Percentiles rank a stretch among this genome's conserved stretches.
These are phyloP conservation scores for Dicaeum eximium DNA, from an alignment of 2,113 vertebrate species.

Conservation along the genomic window DNA sequence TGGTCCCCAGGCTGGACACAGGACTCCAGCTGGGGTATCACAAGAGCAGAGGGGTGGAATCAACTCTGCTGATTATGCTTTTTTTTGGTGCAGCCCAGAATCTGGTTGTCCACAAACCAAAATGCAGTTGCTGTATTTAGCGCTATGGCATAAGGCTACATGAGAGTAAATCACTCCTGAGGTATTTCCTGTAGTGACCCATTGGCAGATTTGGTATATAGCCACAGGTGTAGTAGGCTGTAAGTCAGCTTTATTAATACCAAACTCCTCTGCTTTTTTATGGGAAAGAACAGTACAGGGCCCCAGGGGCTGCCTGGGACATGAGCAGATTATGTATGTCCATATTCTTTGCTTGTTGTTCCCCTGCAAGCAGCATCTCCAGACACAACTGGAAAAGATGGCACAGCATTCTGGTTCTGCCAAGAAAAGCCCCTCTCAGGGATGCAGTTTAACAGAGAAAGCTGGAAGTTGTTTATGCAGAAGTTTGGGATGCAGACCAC, in stretches of 20 bases:
- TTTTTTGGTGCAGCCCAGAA: background rate
- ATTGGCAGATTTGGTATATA: background rate
- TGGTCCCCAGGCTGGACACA: background rate
- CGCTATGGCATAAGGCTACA: background rate
- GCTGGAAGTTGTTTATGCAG: background rate
- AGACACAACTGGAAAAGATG: background rate
- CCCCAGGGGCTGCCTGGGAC: accelerated
- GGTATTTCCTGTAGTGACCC: background rate
- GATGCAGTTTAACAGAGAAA: background rate
- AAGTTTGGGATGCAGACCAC: background rate
- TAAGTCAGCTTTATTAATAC: background rate
- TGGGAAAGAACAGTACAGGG: background rate
- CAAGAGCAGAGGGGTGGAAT: background rate
- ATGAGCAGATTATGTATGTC: background rate
- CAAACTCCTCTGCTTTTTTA: background rate
- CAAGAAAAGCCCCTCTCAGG: background rate
- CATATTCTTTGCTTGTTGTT: background rate
- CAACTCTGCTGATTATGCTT: background rate
- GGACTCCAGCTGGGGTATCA: background rate
- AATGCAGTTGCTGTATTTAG: background rate
- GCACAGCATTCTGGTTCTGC: background rate
- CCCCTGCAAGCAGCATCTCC: background rate
- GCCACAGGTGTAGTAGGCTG: background rate
- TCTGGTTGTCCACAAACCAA: background rate
- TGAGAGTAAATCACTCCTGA: background rate